Evolutionary conservation across 2,797 vertebrate species (phyloP).

Genomic region (Scomberomorus guttatus): DNA sequence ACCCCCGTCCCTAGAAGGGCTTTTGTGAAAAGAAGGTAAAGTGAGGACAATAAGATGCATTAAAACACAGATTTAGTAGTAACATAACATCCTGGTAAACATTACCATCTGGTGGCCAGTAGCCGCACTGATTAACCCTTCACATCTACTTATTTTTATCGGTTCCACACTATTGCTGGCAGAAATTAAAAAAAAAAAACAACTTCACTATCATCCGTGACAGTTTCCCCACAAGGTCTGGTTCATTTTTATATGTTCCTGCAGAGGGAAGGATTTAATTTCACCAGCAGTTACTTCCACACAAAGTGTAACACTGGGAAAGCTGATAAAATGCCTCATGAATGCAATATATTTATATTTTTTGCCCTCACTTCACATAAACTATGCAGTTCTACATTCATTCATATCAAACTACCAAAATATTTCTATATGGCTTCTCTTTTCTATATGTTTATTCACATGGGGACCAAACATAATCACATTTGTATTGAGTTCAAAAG

Average conservation of each 20-base stretch:
- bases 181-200: not conserved
- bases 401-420: not conserved
- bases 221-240: not conserved
- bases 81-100: not conserved
- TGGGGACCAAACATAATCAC: not conserved
- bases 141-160: not conserved
- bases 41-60: no score
- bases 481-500: not conserved
- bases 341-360: no score
- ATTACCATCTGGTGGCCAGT: conserved; percentile 41
- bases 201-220: not conserved
- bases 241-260: not conserved
- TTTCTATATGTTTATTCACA: not conserved
- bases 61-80: no score
- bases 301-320: not conserved
- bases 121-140: not conserved
- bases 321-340: not conserved
- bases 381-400: not conserved
- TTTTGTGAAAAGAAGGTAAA: no score
- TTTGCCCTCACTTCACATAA: not conserved
- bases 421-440: not conserved
- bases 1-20: no score
- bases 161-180: not conserved
- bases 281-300: not conserved
- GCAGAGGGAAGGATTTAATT: not conserved